Conservation (phyloP, 2,113 vertebrate genomes). For the Pardalotus punctatus region DNA sequence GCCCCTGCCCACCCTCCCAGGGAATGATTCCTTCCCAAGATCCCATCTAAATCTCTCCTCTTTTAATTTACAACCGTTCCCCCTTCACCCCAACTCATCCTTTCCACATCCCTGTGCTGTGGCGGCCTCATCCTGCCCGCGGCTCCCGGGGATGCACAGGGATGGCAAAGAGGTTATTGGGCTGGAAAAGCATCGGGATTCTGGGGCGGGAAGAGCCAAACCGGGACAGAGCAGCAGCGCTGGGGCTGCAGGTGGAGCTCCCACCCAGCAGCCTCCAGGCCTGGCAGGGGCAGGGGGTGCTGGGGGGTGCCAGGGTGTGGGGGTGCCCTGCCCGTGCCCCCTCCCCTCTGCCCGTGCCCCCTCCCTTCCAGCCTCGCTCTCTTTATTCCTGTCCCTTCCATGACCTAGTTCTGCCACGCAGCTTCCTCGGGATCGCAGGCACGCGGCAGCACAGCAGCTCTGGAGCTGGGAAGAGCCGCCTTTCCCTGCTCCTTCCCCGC, state of each 20-base stretch:
- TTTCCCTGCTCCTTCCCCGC: neutral
- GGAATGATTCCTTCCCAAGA: neutral
- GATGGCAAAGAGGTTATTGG: accelerated
- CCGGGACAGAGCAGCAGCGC: neutral
- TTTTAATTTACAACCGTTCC: neutral
- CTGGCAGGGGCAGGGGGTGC: neutral
- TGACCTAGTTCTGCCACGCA: neutral
- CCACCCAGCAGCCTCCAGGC: too few relatives aligned
- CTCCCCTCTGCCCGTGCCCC: neutral
- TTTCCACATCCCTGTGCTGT: accelerated
- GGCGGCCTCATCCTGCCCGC: accelerated
- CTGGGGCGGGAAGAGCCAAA: too few relatives aligned
- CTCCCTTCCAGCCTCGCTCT: neutral
- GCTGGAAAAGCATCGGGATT: neutral
- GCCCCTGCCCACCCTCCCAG: neutral
- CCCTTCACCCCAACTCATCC: accelerated
- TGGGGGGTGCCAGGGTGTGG: neutral
- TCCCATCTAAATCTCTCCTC: neutral
- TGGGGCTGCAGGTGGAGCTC: neutral
- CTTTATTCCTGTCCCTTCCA: neutral
- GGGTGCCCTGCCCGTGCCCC: neutral
- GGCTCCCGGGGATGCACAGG: accelerated
- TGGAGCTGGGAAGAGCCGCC: neutral
- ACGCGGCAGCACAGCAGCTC: neutral
- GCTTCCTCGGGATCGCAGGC: accelerated